Percentiles rank a stretch among this genome's conserved stretches.
Conservation (phyloP, 2,113 vertebrate genomes). For the Caranx ignobilis region DNA sequence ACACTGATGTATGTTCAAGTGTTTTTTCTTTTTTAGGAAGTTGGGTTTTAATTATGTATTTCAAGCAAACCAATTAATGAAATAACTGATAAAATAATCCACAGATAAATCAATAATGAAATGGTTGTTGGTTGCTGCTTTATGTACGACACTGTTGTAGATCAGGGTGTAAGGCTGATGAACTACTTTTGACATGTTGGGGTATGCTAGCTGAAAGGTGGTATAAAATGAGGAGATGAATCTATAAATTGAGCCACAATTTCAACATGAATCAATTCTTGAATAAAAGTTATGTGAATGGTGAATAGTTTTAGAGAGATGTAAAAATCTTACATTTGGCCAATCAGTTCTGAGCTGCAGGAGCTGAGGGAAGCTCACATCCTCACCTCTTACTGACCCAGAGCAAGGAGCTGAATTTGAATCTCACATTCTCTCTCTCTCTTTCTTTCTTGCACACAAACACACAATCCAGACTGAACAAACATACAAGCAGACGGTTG, state of each 20-base stretch:
- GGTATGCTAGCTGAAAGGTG: not conserved
- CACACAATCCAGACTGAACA: not conserved
- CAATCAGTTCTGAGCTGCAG: not conserved
- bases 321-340: not conserved
- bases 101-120: too few relatives aligned
- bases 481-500: not conserved
- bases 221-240: not conserved
- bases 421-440: not conserved
- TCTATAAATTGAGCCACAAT: too few relatives aligned
- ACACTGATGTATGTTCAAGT: too few relatives aligned
- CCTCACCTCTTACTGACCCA: slow-evolving; percentile 28
- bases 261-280: too few relatives aligned
- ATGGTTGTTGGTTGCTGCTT: too few relatives aligned
- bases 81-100: too few relatives aligned
- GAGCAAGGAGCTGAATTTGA: slow-evolving; percentile 31
- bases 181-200: not conserved
- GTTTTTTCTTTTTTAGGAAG: too few relatives aligned
- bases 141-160: not conserved
- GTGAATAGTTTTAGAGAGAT: not conserved
- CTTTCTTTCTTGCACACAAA: not conserved
- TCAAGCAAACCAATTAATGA: too few relatives aligned
- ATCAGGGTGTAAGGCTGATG: not conserved
- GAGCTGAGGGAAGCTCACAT: slow-evolving; percentile 18
- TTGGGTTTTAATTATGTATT: too few relatives aligned
- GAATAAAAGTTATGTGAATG: not conserved